Evolutionary conservation across 1,140 invertebrate species (phyloP), one percentile per base, ranked within the genome.

Genomic region (Coptotermes formosanus): DNA sequence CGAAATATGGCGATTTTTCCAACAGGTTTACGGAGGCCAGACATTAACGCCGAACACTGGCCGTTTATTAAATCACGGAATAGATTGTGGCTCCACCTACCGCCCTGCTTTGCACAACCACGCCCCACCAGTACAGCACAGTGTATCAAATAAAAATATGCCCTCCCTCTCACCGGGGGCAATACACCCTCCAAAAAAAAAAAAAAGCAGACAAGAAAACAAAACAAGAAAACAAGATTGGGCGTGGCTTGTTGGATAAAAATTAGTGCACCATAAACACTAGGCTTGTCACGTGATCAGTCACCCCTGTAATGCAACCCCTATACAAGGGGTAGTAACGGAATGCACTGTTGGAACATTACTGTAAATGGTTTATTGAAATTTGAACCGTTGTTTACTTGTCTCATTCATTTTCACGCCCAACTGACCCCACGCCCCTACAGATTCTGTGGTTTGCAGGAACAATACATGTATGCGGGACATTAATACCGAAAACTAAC

Each of bases 301-400:
- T 75, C 64, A 75, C 25, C 64, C 64, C 64, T 30, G 64, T 75
- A 75, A 75, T 30, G 64, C 64, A 75, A 75, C 64, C 64, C 64
- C 25, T 75, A 75, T 25, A 75, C 25, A 75, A 75, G 64, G 64
- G 25, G 64, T 75, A 25, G 64, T 75, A 75, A 25, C n/a, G 64
- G 64, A 75, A 3, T 25, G n/a, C 25, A 25, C 64, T 8, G n/a
- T 75, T 75, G 25, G 64, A 75, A 75, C 64, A 75, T 75, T 75
- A 75, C 64, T 75, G 64, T 75, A 75, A 75, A 75, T 75, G 64
- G 64, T 75, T 75, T 75, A 75, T 75, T 75, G 64, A 75, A 75
- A 75, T 75, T 75, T 75, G 64, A 75, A 75, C n/a, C 64, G 25
- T 75, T 75, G 64, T 75, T 75, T 75, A 75, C 64, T 75, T 30